Percentiles rank a stretch among this genome's conserved stretches.
These are phyloP conservation scores for Cordilura impudica DNA, from an alignment of 2,888 invertebrate species.

Conservation along the genomic window DNA sequence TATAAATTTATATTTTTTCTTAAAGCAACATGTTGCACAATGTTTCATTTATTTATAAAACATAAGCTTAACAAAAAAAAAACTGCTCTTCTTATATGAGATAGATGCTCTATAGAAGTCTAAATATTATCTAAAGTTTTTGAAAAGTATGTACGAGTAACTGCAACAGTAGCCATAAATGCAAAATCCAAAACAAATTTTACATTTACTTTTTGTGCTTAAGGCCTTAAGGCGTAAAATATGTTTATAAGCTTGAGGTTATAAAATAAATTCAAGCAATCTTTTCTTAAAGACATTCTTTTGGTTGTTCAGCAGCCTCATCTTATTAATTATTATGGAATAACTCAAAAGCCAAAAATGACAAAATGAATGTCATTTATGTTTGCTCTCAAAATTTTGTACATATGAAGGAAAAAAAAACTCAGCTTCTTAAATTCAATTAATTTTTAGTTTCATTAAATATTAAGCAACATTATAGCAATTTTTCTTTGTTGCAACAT, in stretches of 20 bases:
- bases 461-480: constrained; percentile 44
- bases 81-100: constrained; percentile 18
- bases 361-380: constrained; percentile 40
- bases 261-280: constrained; percentile 26
- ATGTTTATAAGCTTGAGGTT: constrained; percentile 38
- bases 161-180: constrained; percentile 44
- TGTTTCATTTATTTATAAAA: constrained; percentile 27
- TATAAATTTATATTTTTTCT: neutral
- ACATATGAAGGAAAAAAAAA: neutral
- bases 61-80: constrained; percentile 24
- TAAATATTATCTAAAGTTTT: too few species aligned
- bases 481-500: neutral
- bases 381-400: constrained; percentile 23
- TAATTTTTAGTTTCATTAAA: constrained; percentile 10
- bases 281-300: constrained; percentile 46
- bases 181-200: constrained; percentile 29
- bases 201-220: constrained; percentile 46
- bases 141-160: neutral
- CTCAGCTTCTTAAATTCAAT: constrained; percentile 45
- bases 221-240: constrained; percentile 50
- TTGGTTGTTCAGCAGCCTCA: neutral
- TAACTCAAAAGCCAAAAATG: neutral
- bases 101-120: constrained; percentile 19
- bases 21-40: constrained; percentile 48
- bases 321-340: neutral